Evolutionary conservation across 2,113 vertebrate species (phyloP), one percentile per base, ranked within the genome.

Genomic region (Ariopsis seemanni): DNA sequence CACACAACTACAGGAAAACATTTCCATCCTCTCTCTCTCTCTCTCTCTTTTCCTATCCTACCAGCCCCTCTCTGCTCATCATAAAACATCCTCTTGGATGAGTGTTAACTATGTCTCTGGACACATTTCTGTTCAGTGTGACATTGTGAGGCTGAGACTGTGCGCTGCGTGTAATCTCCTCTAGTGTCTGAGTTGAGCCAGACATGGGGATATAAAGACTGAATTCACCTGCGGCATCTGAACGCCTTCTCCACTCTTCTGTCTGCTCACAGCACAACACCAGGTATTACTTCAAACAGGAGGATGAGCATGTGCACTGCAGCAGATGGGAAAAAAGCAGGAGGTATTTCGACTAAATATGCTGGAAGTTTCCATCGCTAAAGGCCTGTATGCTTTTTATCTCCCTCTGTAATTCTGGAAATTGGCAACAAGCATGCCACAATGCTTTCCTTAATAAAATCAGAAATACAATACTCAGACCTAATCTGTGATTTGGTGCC

Each of bases 321-420:
- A 93, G 82, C 86, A 91, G 86, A 93, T 92, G 92, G 75, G 53
- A 86, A 86, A 85, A 90, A 90, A 88, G 84, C 83, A 82, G 90
- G 90, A 91, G 89, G 86, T 82, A 74, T 82, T 82, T 42, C 67
- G 72, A 57, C 18, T 4, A 20, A 67, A 86, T 42, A n/a, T 67
- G 58, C 60, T 81, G 34, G 20, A 86, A 81, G 50, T 20, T 71
- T 86, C 63, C 52, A 57, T 58, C 58, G 77, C 52, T 58, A 48
- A 58, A 25, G 58, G 27, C 27, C 53, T 69, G 48, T 52, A 57
- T 67, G 60, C 53, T 80, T 78, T 80, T 79, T 62, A 65, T 50
- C 50, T 79, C 48, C 22, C 12, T 25, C 60, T 57, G 18, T 57
- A 86, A 57, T 42, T n/a, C 27, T 25, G 34, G 27, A 42, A 55